Evolutionary conservation across 2,113 vertebrate species (phyloP), one percentile per base, ranked within the genome.

Genomic region (Bombycilla garrulus): DNA sequence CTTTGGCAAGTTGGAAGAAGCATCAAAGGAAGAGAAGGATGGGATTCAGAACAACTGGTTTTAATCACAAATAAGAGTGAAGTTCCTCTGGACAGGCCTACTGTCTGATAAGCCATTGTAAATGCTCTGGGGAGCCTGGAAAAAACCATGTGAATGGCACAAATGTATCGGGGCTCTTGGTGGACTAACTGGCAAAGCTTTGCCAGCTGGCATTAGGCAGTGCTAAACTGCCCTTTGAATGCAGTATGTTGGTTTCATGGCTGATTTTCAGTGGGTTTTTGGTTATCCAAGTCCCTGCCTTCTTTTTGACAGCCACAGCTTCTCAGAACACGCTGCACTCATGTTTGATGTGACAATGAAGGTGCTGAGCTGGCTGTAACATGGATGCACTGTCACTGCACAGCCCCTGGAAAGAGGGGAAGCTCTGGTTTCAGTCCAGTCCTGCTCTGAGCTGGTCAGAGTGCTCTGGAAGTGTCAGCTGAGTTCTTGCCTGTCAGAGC

Each of bases 31-130:
- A 96, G 84, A 95, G 85, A 95, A 88, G 88, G 65, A 91, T 86
- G 94, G 94, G 96, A 97, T 94, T 89, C 92, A 97, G 95, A 76
- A 96, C 95, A 97, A 97, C 85, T 97, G 97, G 81, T 93, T 97
- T 97, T 96, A 98, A 97, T 98, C 94, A 97, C 60, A 93, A 19
- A 0, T 69, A 93, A 94, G 77, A 97, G 86, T 94, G 84, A 95
- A 89, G 93, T 72, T 90, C 83, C 91, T 95, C 90, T 94, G 96
- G 97, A 90, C 79, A 94, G 88, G 61, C 47, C 88, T 91, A 81
- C 90, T 77, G 69, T 83, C 71, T 85, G 74, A 42, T 87, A 80
- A 16, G 45, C 78, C 93, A 92, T 19, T 47, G 51, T 24, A 90
- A 90, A 73, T 0, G 3, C 66, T 86, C 88, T 92, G 54, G 91